Evolutionary conservation across 2,797 vertebrate genomes (phyloP).

Genomic region (Acanthurus leucopareius): DNA sequence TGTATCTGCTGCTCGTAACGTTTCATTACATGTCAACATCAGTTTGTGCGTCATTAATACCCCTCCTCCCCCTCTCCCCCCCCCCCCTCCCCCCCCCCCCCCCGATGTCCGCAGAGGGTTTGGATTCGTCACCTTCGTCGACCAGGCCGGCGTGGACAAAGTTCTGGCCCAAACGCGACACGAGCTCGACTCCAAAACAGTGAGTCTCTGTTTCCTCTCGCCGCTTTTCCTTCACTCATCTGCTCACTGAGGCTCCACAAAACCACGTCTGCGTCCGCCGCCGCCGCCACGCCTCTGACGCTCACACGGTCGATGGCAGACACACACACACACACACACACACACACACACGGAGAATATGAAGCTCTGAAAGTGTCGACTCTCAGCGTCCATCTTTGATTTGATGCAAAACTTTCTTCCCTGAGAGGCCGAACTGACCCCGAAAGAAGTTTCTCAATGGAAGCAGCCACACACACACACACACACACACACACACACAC

Average conservation of each 20-base stretch:
- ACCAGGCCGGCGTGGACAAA: constrained; percentile 99
- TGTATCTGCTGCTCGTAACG: constrained; percentile 74
- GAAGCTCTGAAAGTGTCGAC: too few species aligned
- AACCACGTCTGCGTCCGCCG: too few species aligned
- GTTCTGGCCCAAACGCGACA: constrained; percentile 97
- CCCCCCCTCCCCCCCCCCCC: constrained; percentile 4
- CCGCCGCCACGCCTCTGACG: too few species aligned
- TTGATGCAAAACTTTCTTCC: constrained; percentile 66
- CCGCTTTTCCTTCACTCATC: too few species aligned
- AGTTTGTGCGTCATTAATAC: constrained; percentile 67
- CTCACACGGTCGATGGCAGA: too few species aligned
- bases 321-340: too few species aligned
- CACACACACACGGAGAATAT: too few species aligned
- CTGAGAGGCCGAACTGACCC: constrained; percentile 61
- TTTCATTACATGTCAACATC: constrained; percentile 71
- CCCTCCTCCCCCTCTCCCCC: constrained; percentile 4
- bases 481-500: constrained; percentile 56
- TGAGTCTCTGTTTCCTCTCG: constrained; percentile 92
- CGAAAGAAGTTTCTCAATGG: constrained; percentile 62
- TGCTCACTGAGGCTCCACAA: too few species aligned
- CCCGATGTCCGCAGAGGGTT: constrained; percentile 90
- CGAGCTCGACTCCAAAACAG: constrained; percentile 99
- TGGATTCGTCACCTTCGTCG: constrained; percentile 98
- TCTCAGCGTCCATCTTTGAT: constrained; percentile 72
- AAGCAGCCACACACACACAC: constrained; percentile 71